Base-by-base conservation (phyloP, 2,113 vertebrate species). In the Dendropsophus ebraccatus region DNA sequence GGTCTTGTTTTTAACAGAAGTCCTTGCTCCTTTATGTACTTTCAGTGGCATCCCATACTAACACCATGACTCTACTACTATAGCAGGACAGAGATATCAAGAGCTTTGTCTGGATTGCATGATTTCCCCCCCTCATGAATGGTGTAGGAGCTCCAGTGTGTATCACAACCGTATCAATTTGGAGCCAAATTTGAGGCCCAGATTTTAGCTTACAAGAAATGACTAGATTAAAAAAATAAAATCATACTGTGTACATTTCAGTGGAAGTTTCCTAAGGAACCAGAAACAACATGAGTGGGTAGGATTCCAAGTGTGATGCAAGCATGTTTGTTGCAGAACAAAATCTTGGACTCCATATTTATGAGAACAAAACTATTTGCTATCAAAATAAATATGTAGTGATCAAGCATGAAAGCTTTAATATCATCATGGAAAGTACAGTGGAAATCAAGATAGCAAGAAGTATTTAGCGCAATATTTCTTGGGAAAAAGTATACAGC, bases 301-400 rank as follows among this genome's bases (percentile, higher is more conserved):
- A 50, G 16, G 41, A 41, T 69, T 62, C 45, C 74, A 85, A 69
- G 47, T 49, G 65, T 78, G 69, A 78, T 54, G 21, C 74, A 85
- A 69, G 19, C 8, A 72, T 70, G 37, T 86, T 79, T 79, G 17
- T 70, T 45, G 41, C 50, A 45, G 21, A 30, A 72, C 60, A 84
- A 84, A 72, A 47, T 4, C 37, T 80, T 86, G 74, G 83, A 70
- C 21, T 30, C 32, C 23, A 28, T 49, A 52, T 3, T 35, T 52
- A 52, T 72, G 56, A n/a, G 49, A 80, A 56, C 67, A 12, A 37
- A 56, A 45, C 21, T 72, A 37, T 37, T 54, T 45, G 32, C 75
- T 35, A 80, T 70, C 28, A 80, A 70, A 78, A 76, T 45, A 65
- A 69, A 7, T 28, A 30, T 32, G 2, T 35, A 13, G 2, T 69